Evolutionary conservation across 1,140 invertebrate species (phyloP), one percentile per base, ranked within the genome.

Genomic region (Drosophila quadrilineata): DNA sequence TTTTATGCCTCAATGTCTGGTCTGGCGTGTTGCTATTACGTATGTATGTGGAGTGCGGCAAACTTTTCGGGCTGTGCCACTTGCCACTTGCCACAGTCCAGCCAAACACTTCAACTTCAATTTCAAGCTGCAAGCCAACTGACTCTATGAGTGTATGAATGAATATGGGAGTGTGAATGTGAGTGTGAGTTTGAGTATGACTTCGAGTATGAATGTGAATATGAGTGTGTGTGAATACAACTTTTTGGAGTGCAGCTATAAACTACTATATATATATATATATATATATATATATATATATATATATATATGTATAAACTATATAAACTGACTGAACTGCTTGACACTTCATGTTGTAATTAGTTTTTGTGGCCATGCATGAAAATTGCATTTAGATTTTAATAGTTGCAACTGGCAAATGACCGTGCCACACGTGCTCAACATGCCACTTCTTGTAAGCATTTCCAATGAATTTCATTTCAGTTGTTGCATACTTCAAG

Each of bases 351-450:
- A 75, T n/a, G 71, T 69, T 68, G 79, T 85, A 84, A 84, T 84
- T 84, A 85, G 77, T 85, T 85, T n/a, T 84, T 77, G 79, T 64
- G 75, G 75, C 75, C 75, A 80, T 62, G 75, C 75, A 79, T 77
- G 70, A 56, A 60, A 69, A 79, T 43, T 58, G 54, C 50, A 72
- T 84, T 80, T 80, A 24, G 26, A 33, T 50, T 31, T 68, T 57
- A 29, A 22, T 46, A 48, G 49, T 26, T 17, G 3, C 12, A 59
- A n/a, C n/a, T 28, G 46, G 19, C 50, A 24, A 49, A 59, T 49
- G 10, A 26, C 26, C 59, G n/a, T n/a, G n/a, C n/a, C n/a, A n/a
- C n/a, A 63, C 59, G 50, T 63, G 59, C 31, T 46, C 40, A 53
- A 62, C 35, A 53, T 62, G 24, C 12, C 12, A 14, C 22, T 22